Percentiles rank a stretch among this genome's conserved stretches.
Conservation (phyloP, 1,140 invertebrate species). For the Akabosia matsudoensis region DNA sequence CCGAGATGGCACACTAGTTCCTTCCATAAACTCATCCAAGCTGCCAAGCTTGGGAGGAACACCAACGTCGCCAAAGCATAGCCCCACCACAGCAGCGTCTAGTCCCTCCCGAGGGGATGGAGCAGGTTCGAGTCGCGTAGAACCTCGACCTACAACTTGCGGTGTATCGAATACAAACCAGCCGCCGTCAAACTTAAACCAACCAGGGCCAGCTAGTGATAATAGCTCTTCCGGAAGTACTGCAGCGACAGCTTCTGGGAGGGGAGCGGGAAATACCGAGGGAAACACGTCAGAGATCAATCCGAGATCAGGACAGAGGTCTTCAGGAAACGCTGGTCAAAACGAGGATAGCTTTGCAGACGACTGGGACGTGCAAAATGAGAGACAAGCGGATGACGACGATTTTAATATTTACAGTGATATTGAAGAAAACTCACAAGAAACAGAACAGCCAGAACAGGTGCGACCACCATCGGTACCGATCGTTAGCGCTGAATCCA, state of each 20-base stretch:
- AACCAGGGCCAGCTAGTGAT: neutral
- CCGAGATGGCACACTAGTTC: slow-evolving; percentile 42
- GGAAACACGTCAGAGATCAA: too few relatives aligned
- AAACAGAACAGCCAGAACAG: neutral
- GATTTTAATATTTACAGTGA: slow-evolving; percentile 18
- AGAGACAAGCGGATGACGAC: neutral
- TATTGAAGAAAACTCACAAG: neutral
- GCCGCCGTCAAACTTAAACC: too few relatives aligned
- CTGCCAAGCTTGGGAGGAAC: neutral
- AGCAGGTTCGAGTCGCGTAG: neutral
- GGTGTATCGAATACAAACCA: neutral
- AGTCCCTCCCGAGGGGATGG: too few relatives aligned
- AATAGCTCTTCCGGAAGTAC: neutral
- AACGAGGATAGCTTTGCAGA: neutral
- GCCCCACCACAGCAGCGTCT: neutral
- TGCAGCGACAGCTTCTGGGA: neutral
- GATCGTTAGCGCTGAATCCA: too few relatives aligned
- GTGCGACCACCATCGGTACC: too few relatives aligned
- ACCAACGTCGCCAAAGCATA: neutral
- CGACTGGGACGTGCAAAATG: neutral
- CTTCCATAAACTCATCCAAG: slow-evolving; percentile 28
- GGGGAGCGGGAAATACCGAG: too few relatives aligned
- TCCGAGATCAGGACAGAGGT: neutral
- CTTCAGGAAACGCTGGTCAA: neutral
- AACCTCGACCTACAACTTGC: neutral